Percentiles rank a stretch among this genome's conserved stretches.
These are phyloP conservation scores for Danaus melanippus DNA, from an alignment of 1,140 invertebrate genomes.

Conservation along the genomic window DNA sequence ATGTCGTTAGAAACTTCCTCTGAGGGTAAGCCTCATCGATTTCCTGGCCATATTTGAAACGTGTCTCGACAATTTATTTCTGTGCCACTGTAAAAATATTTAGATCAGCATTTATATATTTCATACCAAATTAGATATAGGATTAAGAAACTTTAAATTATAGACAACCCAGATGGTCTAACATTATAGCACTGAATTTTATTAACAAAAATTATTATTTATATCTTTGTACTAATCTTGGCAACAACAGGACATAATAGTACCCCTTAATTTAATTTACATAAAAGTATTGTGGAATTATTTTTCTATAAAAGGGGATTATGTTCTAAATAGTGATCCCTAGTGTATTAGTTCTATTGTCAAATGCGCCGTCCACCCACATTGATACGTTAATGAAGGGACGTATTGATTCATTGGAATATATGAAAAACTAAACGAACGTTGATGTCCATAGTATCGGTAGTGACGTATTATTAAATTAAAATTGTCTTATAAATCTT, in stretches of 20 bases:
- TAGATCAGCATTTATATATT: too few species aligned
- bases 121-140: too few species aligned
- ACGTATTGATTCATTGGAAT: constrained; percentile 11
- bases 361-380: constrained; percentile 32
- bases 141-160: too few species aligned
- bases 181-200: too few species aligned
- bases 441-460: too few species aligned
- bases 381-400: constrained; percentile 25
- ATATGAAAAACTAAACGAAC: neutral
- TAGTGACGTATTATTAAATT: too few species aligned
- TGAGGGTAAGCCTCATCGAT: constrained; percentile 57
- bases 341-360: constrained; percentile 53
- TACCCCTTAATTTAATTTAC: constrained; percentile 58
- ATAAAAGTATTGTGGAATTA: constrained; percentile 53
- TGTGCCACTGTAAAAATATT: too few species aligned
- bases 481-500: too few species aligned
- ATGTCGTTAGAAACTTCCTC: constrained; percentile 71
- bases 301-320: constrained; percentile 67
- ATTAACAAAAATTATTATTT: constrained; percentile 6
- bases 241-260: constrained; percentile 26
- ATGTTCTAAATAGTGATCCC: constrained; percentile 61
- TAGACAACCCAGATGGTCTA: too few species aligned
- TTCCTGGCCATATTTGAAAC: constrained; percentile 44
- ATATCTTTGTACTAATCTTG: constrained; percentile 27
- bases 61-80: constrained; percentile 11